These are phyloP conservation scores for Lordiphosa clarofinis DNA, from an alignment of 1,140 invertebrate genomes.

Conservation along the genomic window DNA sequence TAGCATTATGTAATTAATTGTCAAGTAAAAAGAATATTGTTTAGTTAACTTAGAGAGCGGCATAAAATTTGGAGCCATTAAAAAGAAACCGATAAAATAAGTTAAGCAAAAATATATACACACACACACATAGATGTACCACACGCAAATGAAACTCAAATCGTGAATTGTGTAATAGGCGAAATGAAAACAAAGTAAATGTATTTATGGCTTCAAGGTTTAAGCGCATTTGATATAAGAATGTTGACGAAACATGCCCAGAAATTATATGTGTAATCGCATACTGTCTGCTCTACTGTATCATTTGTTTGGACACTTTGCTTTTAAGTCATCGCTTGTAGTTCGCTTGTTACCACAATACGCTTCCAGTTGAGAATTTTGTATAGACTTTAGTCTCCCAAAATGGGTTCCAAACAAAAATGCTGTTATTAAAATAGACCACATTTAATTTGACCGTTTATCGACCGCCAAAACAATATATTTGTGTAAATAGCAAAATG, in stretches of 20 bases:
- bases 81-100: constrained; percentile 22
- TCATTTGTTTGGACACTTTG: too few species aligned
- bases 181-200: constrained; percentile 66
- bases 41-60: constrained; percentile 68
- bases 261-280: not conserved
- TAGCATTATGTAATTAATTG: constrained; percentile 72
- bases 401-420: too few species aligned
- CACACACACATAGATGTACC: constrained; percentile 15
- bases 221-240: constrained; percentile 15
- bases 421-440: too few species aligned
- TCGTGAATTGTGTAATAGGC: constrained; percentile 61
- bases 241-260: constrained; percentile 1
- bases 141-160: constrained; percentile 41
- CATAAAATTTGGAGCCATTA: constrained; percentile 56
- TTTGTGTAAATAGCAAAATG: too few species aligned
- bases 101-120: constrained; percentile 16
- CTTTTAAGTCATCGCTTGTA: too few species aligned
- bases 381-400: too few species aligned
- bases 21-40: constrained; percentile 49
- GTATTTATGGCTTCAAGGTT: constrained; percentile 75
- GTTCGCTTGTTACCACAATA: too few species aligned
- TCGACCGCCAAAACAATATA: too few species aligned
- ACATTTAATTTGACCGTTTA: too few species aligned
- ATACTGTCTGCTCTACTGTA: too few species aligned
- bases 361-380: too few species aligned